Evolutionary conservation across 2,888 invertebrate genomes (phyloP), one percentile per base, ranked within the genome.

Genomic region (Atethmia centrago): DNA sequence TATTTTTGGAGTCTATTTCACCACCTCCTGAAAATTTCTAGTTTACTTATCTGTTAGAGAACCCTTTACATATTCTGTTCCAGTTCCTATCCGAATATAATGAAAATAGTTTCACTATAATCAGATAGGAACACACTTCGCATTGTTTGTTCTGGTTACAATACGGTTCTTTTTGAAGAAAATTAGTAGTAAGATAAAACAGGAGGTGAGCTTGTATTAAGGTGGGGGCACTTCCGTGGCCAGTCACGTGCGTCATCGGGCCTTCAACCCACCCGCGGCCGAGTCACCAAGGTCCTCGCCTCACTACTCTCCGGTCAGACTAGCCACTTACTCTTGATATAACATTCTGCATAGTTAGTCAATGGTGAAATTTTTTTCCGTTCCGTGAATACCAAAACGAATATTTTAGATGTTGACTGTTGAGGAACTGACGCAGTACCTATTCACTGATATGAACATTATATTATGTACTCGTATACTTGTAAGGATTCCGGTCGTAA

Each of bases 191-290:
- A 68, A 77, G 58, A 82, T 63, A 76, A 82, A 77, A 70, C 45
- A 74, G 31, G 58, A 82, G 68, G 71, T 83, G 71, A 74, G 74
- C 73, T 85, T 64, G 56, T 66, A 79, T 77, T 61, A 72, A 72
- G 68, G 82, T 71, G 85, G 79, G 84, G 88, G 80, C 79, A 76
- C 88, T 92, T 91, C 90, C 91, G 90, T 80, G 82, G 82, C 74
- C 79, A 86, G 85, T 75, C 61, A 77, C 82, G 83, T 90, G 90
- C 93, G 92, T 92, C 92, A 92, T 77, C 86, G 87, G 89, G 89
- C 92, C 92, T 93, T 92, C 90, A 90, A 92, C 89, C 87, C 88
- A 88, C 88, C 87, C 86, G 77, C 80, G 49, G 49, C 74, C 63
- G 77, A 84, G 80, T 87, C 84, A 86, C 80, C 90, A 92, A 92